phyloP scores from a whole-genome alignment of 2,797 vertebrate species.

The Geotria australis region DNA sequence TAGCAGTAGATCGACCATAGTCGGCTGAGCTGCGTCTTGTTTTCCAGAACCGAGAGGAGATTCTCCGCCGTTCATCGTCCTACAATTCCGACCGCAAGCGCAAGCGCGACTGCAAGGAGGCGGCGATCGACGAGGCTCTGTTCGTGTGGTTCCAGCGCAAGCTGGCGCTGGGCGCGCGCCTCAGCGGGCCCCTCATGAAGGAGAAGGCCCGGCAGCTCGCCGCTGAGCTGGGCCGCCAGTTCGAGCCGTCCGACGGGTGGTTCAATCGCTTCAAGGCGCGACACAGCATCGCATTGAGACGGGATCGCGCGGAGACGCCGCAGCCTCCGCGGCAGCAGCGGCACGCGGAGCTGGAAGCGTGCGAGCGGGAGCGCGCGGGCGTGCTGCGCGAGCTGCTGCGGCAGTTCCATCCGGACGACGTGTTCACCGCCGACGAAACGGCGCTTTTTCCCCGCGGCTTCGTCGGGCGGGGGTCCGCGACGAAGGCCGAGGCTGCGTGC shows the following conservation, averaged over 20 bases:
- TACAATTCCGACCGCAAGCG: constrained; percentile 1
- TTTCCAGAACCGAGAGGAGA: neutral
- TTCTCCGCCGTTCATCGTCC: constrained; percentile 1
- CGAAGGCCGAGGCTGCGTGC: neutral
- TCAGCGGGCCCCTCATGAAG: constrained; percentile 1
- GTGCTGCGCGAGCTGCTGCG: neutral
- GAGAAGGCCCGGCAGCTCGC: constrained; percentile 1
- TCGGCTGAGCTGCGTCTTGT: too few species aligned
- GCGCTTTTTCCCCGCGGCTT: neutral
- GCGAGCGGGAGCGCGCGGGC: too few species aligned
- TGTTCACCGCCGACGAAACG: neutral
- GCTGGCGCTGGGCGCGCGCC: neutral
- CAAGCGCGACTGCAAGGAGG: constrained; percentile 1
- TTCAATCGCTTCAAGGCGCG: constrained; percentile 1
- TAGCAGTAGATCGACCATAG: too few species aligned
- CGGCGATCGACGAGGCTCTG: neutral
- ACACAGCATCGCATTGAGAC: constrained; percentile 1
- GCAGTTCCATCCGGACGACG: neutral
- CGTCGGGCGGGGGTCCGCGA: neutral
- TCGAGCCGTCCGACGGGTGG: constrained; percentile 1
- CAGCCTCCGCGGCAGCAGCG: neutral
- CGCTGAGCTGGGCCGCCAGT: neutral
- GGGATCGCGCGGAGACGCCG: neutral
- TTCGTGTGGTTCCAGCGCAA: constrained; percentile 1
- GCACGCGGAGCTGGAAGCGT: neutral